phyloP scores from a whole-genome alignment of 2,113 vertebrate species.

The Kryptolebias marmoratus region DNA sequence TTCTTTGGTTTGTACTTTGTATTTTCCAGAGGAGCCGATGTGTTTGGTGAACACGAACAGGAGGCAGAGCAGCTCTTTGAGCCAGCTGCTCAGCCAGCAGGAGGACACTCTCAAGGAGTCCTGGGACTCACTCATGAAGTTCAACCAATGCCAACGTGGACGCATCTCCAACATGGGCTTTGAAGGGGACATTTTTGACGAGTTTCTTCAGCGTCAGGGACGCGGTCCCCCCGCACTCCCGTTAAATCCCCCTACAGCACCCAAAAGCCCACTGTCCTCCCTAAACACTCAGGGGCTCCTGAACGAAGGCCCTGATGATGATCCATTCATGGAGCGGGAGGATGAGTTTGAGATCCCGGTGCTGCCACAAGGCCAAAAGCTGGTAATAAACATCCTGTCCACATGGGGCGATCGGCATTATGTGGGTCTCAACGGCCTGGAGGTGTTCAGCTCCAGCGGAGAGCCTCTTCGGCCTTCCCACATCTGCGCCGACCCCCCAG shows the following conservation, averaged over 20 bases:
- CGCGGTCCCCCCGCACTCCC: conserved; percentile 53
- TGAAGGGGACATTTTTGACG: conserved; percentile 92
- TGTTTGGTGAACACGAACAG: conserved; percentile 60
- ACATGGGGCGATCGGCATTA: conserved; percentile 99
- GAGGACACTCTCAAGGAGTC: conserved; percentile 89
- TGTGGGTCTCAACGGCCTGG: conserved; percentile 93
- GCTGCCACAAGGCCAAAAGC: conserved; percentile 86
- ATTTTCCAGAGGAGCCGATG: conserved; percentile 60
- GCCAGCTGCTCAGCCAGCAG: conserved; percentile 79
- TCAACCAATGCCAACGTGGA: conserved; percentile 91
- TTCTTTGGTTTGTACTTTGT: conserved; percentile 9
- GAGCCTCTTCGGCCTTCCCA: conserved; percentile 83
- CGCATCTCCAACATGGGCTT: conserved; percentile 89
- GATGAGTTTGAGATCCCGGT: conserved; percentile 92
- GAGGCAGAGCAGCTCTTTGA: conserved; percentile 57
- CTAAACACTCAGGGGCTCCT: conserved; percentile 49
- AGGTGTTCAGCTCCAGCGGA: conserved; percentile 91
- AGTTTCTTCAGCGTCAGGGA: conserved; percentile 89
- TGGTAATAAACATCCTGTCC: conserved; percentile 88
- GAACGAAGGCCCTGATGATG: conserved; percentile 67
- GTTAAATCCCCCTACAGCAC: conserved; percentile 26
- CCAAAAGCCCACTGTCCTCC: conserved; percentile 40
- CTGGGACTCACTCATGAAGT: conserved; percentile 90
- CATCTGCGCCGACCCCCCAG: conserved; percentile 88
- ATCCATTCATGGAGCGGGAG: conserved; percentile 64